Evolutionary conservation across 1,140 invertebrate species (phyloP).

Genomic region (Pristionchus pacificus): DNA sequence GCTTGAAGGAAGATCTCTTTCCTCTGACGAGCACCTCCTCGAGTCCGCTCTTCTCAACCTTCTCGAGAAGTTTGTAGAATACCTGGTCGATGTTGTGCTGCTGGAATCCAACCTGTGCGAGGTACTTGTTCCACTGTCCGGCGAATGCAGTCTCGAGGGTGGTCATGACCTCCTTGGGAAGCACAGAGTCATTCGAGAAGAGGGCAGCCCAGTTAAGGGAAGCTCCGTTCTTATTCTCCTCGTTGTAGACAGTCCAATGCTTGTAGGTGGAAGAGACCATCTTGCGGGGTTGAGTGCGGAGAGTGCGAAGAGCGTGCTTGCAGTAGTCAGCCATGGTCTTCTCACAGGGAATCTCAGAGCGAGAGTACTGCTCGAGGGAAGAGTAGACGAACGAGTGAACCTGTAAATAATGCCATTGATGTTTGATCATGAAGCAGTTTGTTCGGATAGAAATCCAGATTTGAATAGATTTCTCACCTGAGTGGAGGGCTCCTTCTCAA

Average conservation of each 20-base stretch:
- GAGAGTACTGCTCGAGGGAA: slow-evolving; percentile 33
- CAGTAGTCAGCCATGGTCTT: slow-evolving; percentile 21
- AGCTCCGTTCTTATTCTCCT: slow-evolving; percentile 16
- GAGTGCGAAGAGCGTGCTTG: slow-evolving; percentile 14
- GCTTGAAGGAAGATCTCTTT: slow-evolving; percentile 19
- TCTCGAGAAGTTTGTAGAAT: slow-evolving; percentile 25
- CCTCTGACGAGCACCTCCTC: slow-evolving; percentile 33
- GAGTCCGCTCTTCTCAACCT: slow-evolving; percentile 27
- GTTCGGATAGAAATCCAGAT: slow-evolving; percentile 10
- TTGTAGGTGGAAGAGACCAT: slow-evolving; percentile 34
- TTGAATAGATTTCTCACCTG: too few species aligned
- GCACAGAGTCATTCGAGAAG: slow-evolving; percentile 37
- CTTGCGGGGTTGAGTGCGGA: slow-evolving; percentile 24
- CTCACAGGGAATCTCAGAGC: slow-evolving; percentile 41
- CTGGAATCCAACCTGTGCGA: slow-evolving; percentile 30
- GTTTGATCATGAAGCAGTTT: too few species aligned
- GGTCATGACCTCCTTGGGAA: slow-evolving; percentile 33
- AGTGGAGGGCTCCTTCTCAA: slow-evolving; percentile 38
- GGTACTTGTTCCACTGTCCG: slow-evolving; percentile 40
- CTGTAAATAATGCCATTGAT: too few species aligned
- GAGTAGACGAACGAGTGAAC: slow-evolving; percentile 45
- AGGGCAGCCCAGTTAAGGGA: slow-evolving; percentile 41
- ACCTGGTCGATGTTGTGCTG: slow-evolving; percentile 42
- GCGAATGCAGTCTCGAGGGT: slow-evolving; percentile 40
- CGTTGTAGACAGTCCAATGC: slow-evolving; percentile 29